These are phyloP conservation scores for Muricea muricata DNA, from an alignment of 92 coral and sea anemone genomes.

Conservation along the genomic window DNA sequence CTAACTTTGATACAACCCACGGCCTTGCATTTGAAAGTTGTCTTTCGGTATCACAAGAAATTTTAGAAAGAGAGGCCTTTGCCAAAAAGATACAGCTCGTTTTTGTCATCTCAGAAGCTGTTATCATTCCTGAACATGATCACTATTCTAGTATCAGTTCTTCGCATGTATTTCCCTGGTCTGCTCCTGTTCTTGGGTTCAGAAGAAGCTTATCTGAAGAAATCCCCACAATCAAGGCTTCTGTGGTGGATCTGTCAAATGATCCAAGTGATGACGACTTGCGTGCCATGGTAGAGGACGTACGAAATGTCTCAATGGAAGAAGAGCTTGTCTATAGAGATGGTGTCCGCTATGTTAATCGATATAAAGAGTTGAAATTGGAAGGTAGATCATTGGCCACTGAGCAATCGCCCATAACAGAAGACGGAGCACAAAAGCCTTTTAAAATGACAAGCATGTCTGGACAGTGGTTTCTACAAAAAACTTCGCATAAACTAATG, in stretches of 20 bases:
- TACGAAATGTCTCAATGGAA: slow-evolving; percentile 31
- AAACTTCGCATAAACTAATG: slow-evolving; percentile 6
- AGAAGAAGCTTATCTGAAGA: slow-evolving; percentile 23
- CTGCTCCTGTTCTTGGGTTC: slow-evolving; percentile 30
- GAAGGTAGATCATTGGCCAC: neutral
- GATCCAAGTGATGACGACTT: slow-evolving; percentile 39
- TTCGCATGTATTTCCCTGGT: slow-evolving; percentile 44
- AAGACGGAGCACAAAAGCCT: neutral
- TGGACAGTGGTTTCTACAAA: slow-evolving; percentile 15
- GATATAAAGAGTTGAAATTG: slow-evolving; percentile 37
- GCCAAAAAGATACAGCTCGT: neutral
- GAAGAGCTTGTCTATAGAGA: slow-evolving; percentile 69
- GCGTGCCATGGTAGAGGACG: slow-evolving; percentile 47
- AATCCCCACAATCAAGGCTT: neutral
- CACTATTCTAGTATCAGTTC: too few relatives aligned
- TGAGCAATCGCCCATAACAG: neutral
- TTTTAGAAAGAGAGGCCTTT: slow-evolving; percentile 8
- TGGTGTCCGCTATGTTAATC: slow-evolving; percentile 71
- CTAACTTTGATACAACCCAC: slow-evolving; percentile 31
- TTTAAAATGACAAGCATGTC: slow-evolving; percentile 42
- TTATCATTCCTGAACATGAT: neutral
- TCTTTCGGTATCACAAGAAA: slow-evolving; percentile 27
- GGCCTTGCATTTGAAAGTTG: slow-evolving; percentile 49
- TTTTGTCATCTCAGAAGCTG: slow-evolving; percentile 29
- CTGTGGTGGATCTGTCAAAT: neutral